Evolutionary conservation across 2,888 invertebrate genomes (phyloP).

Genomic region (Corbicula japonica): DNA sequence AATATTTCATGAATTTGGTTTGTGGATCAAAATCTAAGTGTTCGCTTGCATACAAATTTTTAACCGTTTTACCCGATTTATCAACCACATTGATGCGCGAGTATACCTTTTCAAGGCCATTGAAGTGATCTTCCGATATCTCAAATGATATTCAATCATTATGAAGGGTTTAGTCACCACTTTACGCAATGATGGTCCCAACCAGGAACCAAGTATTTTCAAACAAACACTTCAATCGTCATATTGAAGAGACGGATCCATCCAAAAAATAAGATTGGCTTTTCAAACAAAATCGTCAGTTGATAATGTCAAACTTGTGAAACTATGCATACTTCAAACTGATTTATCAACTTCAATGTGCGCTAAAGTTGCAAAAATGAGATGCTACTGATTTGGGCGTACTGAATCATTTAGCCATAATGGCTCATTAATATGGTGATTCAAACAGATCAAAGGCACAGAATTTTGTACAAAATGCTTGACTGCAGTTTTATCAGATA

Average conservation of each 20-base stretch:
- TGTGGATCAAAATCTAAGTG: constrained; percentile 16
- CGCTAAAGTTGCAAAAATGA: too few species aligned
- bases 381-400: too few species aligned
- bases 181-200: background rate
- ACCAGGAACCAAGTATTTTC: constrained; percentile 2
- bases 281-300: too few species aligned
- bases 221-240: constrained; percentile 7
- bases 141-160: too few species aligned
- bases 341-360: too few species aligned
- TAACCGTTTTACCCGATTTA: constrained; percentile 27
- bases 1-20: constrained; percentile 36
- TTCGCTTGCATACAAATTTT: constrained; percentile 21
- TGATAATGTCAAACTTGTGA: too few species aligned
- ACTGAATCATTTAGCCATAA: constrained; percentile 19
- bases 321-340: too few species aligned
- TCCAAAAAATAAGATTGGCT: too few species aligned
- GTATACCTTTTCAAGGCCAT: constrained; percentile 15
- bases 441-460: constrained; percentile 6
- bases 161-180: too few species aligned
- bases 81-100: constrained; percentile 9
- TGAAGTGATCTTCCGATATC: too few species aligned
- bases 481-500: too few species aligned
- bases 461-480: constrained; percentile 13
- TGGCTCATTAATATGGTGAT: background rate
- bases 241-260: too few species aligned